Evolutionary conservation across 2,888 invertebrate genomes (phyloP).

Genomic region (Linnaemya tessellans): DNA sequence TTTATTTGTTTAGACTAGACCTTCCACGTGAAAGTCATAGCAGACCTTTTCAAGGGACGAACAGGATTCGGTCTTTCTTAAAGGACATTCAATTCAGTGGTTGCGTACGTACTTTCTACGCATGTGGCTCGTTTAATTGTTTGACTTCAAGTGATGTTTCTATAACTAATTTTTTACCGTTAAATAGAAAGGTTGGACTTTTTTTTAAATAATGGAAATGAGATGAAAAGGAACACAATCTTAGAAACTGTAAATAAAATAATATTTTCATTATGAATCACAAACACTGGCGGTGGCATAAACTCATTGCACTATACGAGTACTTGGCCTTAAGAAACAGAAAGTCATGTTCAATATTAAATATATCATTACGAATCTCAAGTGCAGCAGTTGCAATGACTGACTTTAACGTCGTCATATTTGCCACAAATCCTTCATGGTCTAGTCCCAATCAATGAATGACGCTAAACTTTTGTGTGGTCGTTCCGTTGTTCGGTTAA

Average conservation of each 20-base stretch:
- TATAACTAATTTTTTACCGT: background rate
- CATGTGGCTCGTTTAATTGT: constrained; percentile 21
- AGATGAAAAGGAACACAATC: constrained; percentile 38
- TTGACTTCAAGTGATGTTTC: constrained; percentile 43
- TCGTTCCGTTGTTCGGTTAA: background rate
- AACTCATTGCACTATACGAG: background rate
- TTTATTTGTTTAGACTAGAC: constrained; percentile 61
- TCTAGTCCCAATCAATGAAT: constrained; percentile 13
- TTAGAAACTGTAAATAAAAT: constrained; percentile 43
- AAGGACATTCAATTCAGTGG: background rate
- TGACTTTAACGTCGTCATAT: constrained; percentile 36
- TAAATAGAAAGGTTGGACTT: background rate
- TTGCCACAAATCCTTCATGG: constrained; percentile 20
- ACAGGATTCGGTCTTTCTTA: background rate
- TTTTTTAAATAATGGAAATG: constrained; percentile 8
- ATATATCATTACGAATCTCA: background rate
- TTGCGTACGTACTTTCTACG: constrained; percentile 11
- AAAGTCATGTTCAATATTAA: constrained; percentile 57
- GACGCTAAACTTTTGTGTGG: constrained; percentile 18
- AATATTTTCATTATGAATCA: constrained; percentile 49
- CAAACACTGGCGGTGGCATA: constrained; percentile 28
- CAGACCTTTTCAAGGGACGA: background rate
- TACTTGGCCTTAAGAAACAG: constrained; percentile 41
- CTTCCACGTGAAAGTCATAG: background rate
- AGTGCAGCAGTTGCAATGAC: constrained; percentile 37